Percentiles rank a stretch among this genome's conserved stretches.
These are phyloP conservation scores for Prenolepis imparis DNA, from an alignment of 2,888 invertebrate species.

Conservation along the genomic window DNA sequence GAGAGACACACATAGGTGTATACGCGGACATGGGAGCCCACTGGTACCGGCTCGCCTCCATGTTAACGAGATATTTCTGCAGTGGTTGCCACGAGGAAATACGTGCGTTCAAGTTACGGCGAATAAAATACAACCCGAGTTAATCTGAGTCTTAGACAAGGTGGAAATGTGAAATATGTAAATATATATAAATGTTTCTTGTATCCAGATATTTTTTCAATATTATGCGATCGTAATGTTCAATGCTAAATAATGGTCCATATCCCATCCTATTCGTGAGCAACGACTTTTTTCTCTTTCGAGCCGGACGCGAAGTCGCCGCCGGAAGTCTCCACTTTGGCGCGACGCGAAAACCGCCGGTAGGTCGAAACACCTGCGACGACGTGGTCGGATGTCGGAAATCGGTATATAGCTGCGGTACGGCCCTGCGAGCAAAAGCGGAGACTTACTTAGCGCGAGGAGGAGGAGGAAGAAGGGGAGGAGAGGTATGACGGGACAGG, in stretches of 20 bases:
- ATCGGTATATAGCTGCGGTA: neutral
- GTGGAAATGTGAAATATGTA: neutral
- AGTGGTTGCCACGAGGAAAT: slow-evolving; percentile 55
- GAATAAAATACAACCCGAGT: slow-evolving; percentile 42
- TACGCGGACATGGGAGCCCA: slow-evolving; percentile 14
- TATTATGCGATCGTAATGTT: too few species aligned
- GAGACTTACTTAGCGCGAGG: slow-evolving; percentile 45
- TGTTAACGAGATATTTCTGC: slow-evolving; percentile 53
- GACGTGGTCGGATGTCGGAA: slow-evolving; percentile 24
- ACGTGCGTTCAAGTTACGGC: slow-evolving; percentile 6
- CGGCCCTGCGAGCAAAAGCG: slow-evolving; percentile 68
- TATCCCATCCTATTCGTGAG: too few species aligned
- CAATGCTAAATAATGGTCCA: too few species aligned
- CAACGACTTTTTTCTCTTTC: slow-evolving; percentile 45
- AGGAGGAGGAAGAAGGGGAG: slow-evolving; percentile 54
- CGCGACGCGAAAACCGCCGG: slow-evolving; percentile 42
- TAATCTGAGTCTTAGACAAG: slow-evolving; percentile 1
- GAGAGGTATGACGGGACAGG: slow-evolving; percentile 77
- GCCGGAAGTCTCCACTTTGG: slow-evolving; percentile 66
- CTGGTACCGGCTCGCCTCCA: slow-evolving; percentile 36
- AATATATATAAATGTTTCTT: too few species aligned
- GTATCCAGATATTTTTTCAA: too few species aligned
- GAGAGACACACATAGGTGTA: slow-evolving; percentile 20
- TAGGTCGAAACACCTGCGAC: slow-evolving; percentile 60
- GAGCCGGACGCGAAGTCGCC: slow-evolving; percentile 49